Conservation (phyloP, 2,113 vertebrate species). For the Patagioenas fasciata region DNA sequence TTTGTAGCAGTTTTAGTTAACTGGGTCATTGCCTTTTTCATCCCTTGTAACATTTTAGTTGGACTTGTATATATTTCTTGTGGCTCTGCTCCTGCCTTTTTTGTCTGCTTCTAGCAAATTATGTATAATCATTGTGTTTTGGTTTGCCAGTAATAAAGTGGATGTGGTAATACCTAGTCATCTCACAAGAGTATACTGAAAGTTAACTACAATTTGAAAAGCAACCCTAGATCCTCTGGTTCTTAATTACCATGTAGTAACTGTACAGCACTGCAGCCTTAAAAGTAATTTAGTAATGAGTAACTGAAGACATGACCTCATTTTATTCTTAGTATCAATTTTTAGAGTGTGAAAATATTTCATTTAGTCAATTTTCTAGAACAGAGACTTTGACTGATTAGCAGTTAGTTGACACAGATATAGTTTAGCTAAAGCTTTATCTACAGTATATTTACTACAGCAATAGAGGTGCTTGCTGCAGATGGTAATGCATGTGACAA, state of each 20-base stretch:
- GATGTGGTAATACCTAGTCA: not conserved
- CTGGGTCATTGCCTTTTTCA: not conserved
- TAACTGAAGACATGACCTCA: not conserved
- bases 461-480: not conserved
- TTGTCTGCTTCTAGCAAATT: not conserved
- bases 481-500: not conserved
- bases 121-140: not conserved
- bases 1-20: not conserved
- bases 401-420: not conserved
- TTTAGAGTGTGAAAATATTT: not conserved
- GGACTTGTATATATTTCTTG: not conserved
- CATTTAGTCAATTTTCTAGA: not conserved
- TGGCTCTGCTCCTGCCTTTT: not conserved
- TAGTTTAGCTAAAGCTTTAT: not conserved
- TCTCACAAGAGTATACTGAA: not conserved
- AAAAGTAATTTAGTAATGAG: not conserved
- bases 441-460: not conserved
- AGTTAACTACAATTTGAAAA: constrained; percentile 11
- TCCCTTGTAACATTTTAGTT: not conserved
- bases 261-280: not conserved
- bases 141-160: not conserved
- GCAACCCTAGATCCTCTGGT: not conserved
- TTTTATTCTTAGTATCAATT: not conserved
- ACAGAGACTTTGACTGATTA: not conserved
- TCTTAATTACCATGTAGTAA: constrained; percentile 26